A percentile compares a stretch with the other conserved stretches of the same genome.
Conservation (phyloP, 2,113 vertebrate species). For the Seriola aureovittata region DNA sequence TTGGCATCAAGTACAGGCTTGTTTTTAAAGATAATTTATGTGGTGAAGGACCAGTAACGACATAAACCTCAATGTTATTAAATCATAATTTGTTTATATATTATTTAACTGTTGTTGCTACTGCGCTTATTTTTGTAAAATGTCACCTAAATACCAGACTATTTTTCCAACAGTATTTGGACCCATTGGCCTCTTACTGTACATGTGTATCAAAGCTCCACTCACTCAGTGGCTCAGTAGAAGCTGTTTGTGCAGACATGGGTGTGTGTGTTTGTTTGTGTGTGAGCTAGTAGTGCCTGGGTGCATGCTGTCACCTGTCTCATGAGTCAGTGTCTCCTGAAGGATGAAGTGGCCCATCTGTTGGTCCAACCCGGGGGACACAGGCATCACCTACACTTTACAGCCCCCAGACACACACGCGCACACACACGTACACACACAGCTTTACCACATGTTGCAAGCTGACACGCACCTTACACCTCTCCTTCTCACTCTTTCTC, state of each 20-base stretch:
- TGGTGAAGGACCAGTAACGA: neutral
- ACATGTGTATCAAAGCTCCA: neutral
- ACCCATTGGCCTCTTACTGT: neutral
- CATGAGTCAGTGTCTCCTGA: constrained; percentile 63
- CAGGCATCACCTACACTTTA: constrained; percentile 60
- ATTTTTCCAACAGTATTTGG: neutral
- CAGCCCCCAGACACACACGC: constrained; percentile 46
- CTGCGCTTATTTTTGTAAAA: neutral
- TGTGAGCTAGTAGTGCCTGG: constrained; percentile 19
- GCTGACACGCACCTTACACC: constrained; percentile 49
- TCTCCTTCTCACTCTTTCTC: constrained; percentile 34
- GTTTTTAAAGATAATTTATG: too few relatives aligned
- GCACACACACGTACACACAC: neutral
- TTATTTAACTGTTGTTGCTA: neutral
- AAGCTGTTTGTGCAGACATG: neutral
- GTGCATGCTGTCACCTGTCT: constrained; percentile 64
- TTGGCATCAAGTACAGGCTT: too few relatives aligned
- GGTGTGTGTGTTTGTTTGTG: neutral
- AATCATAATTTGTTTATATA: neutral
- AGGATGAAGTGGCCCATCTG: constrained; percentile 77
- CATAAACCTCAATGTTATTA: neutral
- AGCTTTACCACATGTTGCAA: constrained; percentile 40
- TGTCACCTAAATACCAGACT: neutral
- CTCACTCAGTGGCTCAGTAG: neutral
- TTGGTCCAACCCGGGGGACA: constrained; percentile 55